phyloP scores from a whole-genome alignment of 2,797 vertebrate species.

The Chelon labrosus region DNA sequence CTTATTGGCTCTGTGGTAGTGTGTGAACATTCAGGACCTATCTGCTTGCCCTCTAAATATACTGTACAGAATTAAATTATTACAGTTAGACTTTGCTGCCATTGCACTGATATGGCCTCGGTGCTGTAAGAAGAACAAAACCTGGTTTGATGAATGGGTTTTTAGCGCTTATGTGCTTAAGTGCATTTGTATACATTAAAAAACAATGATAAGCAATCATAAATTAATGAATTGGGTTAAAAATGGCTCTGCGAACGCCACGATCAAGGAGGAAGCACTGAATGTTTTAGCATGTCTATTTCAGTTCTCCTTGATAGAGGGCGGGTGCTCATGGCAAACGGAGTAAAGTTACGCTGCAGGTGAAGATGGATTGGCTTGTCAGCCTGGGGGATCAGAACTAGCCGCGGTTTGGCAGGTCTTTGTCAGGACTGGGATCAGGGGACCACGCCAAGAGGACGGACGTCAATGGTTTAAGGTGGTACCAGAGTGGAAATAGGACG shows the following conservation, averaged over 20 bases:
- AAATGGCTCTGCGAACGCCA: conserved; percentile 37
- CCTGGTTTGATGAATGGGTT: conserved; percentile 11
- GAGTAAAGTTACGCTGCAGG: conserved; percentile 70
- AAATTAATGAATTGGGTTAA: conserved; percentile 15
- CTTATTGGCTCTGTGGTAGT: conserved; percentile 79
- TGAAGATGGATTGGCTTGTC: conserved; percentile 82
- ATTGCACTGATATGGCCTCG: conserved; percentile 39
- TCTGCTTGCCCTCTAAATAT: conserved; percentile 80
- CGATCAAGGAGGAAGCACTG: conserved; percentile 50
- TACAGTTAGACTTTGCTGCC: conserved; percentile 60
- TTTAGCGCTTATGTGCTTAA: neutral
- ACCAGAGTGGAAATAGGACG: conserved; percentile 57
- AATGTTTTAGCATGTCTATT: conserved; percentile 69
- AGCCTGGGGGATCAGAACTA: conserved; percentile 73
- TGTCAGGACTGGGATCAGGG: conserved; percentile 76
- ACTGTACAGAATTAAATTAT: conserved; percentile 77
- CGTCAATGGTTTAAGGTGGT: conserved; percentile 54
- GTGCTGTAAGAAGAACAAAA: conserved; percentile 42
- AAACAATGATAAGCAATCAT: conserved; percentile 2
- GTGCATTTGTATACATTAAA: neutral
- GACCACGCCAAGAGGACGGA: conserved; percentile 64
- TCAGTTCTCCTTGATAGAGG: conserved; percentile 80
- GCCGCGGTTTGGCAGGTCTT: conserved; percentile 76
- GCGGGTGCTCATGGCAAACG: conserved; percentile 65
- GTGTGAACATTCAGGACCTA: conserved; percentile 79